Conservation (phyloP, 2,888 invertebrate species). For the Drymonia ruficornis region DNA sequence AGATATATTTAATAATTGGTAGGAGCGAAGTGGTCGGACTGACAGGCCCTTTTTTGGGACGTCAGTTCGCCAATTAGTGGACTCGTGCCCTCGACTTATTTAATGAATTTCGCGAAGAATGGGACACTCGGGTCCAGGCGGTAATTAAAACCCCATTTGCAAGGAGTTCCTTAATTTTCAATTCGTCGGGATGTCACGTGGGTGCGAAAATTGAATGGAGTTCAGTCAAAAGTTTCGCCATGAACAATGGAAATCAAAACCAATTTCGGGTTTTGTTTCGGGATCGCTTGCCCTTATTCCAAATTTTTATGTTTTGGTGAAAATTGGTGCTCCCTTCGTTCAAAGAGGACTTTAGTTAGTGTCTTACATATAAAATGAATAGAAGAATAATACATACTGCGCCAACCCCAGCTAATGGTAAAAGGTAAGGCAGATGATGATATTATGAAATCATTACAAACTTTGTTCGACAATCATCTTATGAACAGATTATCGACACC, state of each 20-base stretch:
- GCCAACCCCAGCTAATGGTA: too few relatives aligned
- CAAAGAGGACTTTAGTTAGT: too few relatives aligned
- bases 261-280: not conserved
- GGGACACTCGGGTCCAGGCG: conserved; percentile 44
- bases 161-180: conserved; percentile 19
- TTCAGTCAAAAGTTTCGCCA: conserved; percentile 11
- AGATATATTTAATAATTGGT: conserved; percentile 55
- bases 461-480: too few relatives aligned
- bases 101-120: conserved; percentile 60
- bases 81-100: conserved; percentile 41
- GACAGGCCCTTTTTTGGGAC: conserved; percentile 54
- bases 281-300: too few relatives aligned
- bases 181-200: conserved; percentile 33
- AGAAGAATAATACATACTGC: too few relatives aligned
- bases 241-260: conserved; percentile 13
- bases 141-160: conserved; percentile 66
- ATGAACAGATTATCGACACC: too few relatives aligned
- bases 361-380: too few relatives aligned
- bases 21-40: conserved; percentile 40
- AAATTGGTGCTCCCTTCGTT: too few relatives aligned
- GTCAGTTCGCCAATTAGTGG: conserved; percentile 60
- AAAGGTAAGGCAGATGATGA: too few relatives aligned
- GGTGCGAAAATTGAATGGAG: conserved; percentile 37
- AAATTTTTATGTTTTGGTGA: too few relatives aligned
- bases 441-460: too few relatives aligned